Percentiles rank a stretch among this genome's conserved stretches.
Conservation (phyloP, 2,113 vertebrate species). For the Alosa alosa region DNA sequence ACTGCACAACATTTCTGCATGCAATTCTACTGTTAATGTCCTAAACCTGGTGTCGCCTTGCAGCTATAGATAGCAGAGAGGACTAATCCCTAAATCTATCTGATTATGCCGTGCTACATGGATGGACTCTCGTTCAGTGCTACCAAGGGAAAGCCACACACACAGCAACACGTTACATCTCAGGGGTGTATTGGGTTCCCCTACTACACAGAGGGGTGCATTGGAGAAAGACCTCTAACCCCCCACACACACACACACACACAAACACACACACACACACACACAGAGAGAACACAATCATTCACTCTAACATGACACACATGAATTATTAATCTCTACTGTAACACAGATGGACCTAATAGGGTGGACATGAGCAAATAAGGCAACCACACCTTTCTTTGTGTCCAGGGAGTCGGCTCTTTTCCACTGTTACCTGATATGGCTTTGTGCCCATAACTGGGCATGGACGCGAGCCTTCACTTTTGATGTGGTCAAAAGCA, state of each 20-base stretch:
- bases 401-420: background rate
- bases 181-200: background rate
- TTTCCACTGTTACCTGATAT: background rate
- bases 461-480: background rate
- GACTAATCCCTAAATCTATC: conserved; percentile 42
- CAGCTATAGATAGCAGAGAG: conserved; percentile 38
- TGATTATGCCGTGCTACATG: conserved; percentile 14
- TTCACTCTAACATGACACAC: background rate
- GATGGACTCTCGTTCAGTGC: background rate
- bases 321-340: background rate
- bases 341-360: background rate
- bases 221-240: background rate
- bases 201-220: background rate
- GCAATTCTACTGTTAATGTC: background rate
- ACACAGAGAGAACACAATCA: background rate
- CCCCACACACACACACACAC: background rate
- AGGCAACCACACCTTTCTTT: conserved; percentile 1
- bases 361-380: background rate
- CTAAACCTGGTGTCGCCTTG: conserved; percentile 23
- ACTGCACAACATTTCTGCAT: background rate
- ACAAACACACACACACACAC: background rate
- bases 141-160: background rate
- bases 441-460: background rate
- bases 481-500: background rate
- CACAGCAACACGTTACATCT: background rate